phyloP scores from a whole-genome alignment of 1,140 invertebrate species.

The Drosophila sucinea region DNA sequence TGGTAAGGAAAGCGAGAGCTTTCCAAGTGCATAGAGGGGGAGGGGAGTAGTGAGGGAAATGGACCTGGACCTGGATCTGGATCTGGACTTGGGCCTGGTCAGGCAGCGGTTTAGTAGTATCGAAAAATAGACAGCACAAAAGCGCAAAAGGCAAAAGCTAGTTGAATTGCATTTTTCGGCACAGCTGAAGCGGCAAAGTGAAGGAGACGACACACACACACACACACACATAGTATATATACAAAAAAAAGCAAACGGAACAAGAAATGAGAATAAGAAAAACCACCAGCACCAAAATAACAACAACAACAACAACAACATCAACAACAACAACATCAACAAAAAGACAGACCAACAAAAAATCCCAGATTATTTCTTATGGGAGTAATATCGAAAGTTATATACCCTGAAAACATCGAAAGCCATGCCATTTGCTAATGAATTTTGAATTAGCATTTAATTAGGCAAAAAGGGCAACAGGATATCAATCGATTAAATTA shows the following conservation, averaged over 20 bases:
- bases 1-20: conserved; percentile 20
- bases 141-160: conserved; percentile 60
- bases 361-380: too few relatives aligned
- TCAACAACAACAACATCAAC: conserved; percentile 5
- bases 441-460: background rate
- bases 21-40: conserved; percentile 22
- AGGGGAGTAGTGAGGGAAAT: background rate
- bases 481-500: too few relatives aligned
- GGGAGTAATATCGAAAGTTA: background rate
- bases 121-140: conserved; percentile 57
- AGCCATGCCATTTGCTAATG: background rate
- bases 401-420: background rate
- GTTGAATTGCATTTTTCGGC: conserved; percentile 76
- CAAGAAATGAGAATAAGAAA: background rate
- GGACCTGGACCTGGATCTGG: conserved; percentile 11
- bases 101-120: conserved; percentile 21
- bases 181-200: conserved; percentile 68
- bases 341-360: background rate
- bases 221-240: background rate
- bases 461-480: conserved; percentile 9
- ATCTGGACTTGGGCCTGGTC: conserved; percentile 15
- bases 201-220: conserved; percentile 15
- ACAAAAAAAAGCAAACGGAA: conserved; percentile 16
- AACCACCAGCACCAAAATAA: background rate
- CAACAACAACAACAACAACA: background rate